Evolutionary conservation across 2,113 vertebrate genomes (phyloP).

Genomic region (Gobiocypris rarus): DNA sequence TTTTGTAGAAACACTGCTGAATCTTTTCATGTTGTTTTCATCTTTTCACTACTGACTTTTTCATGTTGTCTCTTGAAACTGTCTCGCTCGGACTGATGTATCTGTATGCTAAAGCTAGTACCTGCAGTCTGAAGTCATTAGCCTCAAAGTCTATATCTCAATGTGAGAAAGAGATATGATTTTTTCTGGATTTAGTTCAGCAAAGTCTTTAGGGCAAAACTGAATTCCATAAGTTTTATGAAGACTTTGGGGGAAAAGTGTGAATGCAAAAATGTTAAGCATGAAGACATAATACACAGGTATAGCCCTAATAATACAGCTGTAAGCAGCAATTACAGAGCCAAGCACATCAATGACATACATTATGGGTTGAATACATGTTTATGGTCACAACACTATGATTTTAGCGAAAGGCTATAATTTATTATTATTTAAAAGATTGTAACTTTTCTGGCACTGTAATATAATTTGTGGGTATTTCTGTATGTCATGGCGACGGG

Average conservation of each 20-base stretch:
- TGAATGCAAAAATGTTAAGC: neutral
- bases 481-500: neutral
- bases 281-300: no score
- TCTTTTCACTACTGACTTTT: no score
- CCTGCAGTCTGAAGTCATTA: slow-evolving; percentile 18
- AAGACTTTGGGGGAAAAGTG: neutral
- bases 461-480: neutral
- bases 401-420: neutral
- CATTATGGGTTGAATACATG: neutral
- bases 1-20: neutral
- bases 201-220: neutral
- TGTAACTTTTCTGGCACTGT: neutral
- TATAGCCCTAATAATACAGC: neutral
- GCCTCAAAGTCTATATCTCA: neutral
- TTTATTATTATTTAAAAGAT: neutral
- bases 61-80: neutral
- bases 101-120: neutral
- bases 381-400: neutral
- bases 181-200: neutral
- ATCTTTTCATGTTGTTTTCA: neutral
- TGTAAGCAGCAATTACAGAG: neutral
- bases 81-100: neutral
- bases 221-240: neutral
- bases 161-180: neutral
- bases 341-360: neutral